Base-by-base conservation (phyloP, 2,888 invertebrate species). In the Nebria salina region DNA sequence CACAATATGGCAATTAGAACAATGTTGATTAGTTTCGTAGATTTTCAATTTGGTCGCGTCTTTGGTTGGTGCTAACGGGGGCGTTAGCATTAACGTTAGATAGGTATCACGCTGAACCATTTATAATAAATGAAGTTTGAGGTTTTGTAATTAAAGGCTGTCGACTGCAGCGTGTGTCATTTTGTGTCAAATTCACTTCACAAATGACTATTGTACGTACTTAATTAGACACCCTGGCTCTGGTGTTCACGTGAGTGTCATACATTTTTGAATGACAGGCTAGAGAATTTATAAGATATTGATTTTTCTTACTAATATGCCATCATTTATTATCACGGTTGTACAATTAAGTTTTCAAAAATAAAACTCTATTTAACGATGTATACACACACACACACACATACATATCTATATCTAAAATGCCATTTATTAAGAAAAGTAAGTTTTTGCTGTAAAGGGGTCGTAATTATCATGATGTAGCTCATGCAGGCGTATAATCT, bases 1-100 rank as follows among this genome's bases (percentile, higher is more conserved):
- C 84, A 83, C 84, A 82, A 83, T 84, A 84, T 83, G 81, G 84
- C 83, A 83, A 83, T 83, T 83, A 84, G 80, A 80, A 75, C 80
- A 80, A 80, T 75, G 72, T 80, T 80, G 75, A 80, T 80, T 75
- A 75, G 65, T 79, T 34, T 68, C 75, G 74, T 75, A 64, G 80
- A 75, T 54, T 70, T 80, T 80, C 26, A 80, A 80, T 80, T 54
- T 54, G 8, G 54, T 54, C 8, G 54, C 54, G 54, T 13, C 11
- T 13, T 11, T 54, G 54, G 11, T 8, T 70, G 75, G 34, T 34
- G 34, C 34, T 34, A 34, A 5, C 2, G 34, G 4, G 34, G 5
- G 5, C 34, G 5, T 5, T 34, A 80, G 75, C 75, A 68, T 75
- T 73, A 70, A 34, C 34, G 34, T 34, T 41, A 80, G 25, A 54